Conservation (phyloP, 2,888 invertebrate genomes). For the Drosophila lutescens region DNA sequence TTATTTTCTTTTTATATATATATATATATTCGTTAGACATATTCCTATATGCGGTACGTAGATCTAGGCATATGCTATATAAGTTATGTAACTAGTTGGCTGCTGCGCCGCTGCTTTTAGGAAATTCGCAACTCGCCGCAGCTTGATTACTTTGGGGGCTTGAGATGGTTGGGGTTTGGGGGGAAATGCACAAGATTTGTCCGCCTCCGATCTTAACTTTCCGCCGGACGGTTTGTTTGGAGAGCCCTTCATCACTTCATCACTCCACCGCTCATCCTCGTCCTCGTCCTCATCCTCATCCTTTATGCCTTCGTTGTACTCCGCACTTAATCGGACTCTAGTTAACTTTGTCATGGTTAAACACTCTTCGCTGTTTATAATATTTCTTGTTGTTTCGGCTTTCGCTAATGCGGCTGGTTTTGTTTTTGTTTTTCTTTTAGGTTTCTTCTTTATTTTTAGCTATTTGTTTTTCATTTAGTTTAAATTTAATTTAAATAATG, state of each 20-base stretch:
- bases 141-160: slow-evolving; percentile 1
- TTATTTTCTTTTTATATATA: slow-evolving; percentile 18
- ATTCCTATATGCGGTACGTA: slow-evolving; percentile 27
- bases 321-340: slow-evolving; percentile 15
- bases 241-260: neutral
- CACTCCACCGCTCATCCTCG: neutral
- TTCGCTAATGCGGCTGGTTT: slow-evolving; percentile 43
- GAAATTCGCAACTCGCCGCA: slow-evolving; percentile 54
- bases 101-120: slow-evolving; percentile 57
- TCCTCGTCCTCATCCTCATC: slow-evolving; percentile 5
- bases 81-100: slow-evolving; percentile 35
- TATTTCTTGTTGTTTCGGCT: slow-evolving; percentile 11
- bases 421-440: slow-evolving; percentile 26
- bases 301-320: slow-evolving; percentile 35
- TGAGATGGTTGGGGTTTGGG: slow-evolving; percentile 1
- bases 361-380: slow-evolving; percentile 29
- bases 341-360: slow-evolving; percentile 22
- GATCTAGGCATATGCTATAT: slow-evolving; percentile 37
- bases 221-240: slow-evolving; percentile 26
- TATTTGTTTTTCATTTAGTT: slow-evolving; percentile 51
- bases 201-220: slow-evolving; percentile 12
- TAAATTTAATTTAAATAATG: slow-evolving; percentile 73
- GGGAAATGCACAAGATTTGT: slow-evolving; percentile 23
- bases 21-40: slow-evolving; percentile 24
- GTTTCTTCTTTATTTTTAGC: slow-evolving; percentile 46